phyloP scores from a whole-genome alignment of 1,140 invertebrate genomes.

The Listronotus bonariensis region DNA sequence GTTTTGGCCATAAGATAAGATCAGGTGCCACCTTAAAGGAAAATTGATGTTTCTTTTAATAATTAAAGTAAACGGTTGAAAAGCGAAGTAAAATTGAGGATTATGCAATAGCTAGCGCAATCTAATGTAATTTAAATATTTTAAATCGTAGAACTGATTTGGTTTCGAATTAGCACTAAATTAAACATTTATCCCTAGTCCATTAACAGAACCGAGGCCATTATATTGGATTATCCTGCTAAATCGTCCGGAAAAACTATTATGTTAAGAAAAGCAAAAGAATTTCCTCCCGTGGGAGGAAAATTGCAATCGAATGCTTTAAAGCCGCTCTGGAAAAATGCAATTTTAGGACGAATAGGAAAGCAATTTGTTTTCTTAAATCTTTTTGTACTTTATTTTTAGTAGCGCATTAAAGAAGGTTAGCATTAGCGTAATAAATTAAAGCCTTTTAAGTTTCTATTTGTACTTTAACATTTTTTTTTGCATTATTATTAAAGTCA shows the following conservation, averaged over 20 bases:
- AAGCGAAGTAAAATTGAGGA: too few species aligned
- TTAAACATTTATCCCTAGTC: slow-evolving; percentile 39
- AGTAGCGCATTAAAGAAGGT: too few species aligned
- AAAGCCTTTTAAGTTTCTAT: too few species aligned
- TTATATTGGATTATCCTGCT: slow-evolving; percentile 36
- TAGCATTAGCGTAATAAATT: too few species aligned
- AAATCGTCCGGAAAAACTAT: slow-evolving; percentile 43
- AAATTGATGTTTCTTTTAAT: too few species aligned
- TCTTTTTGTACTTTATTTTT: slow-evolving; percentile 20
- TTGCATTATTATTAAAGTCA: too few species aligned
- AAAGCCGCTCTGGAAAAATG: slow-evolving; percentile 35
- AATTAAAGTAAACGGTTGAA: too few species aligned
- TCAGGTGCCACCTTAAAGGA: too few species aligned
- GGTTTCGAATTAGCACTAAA: slow-evolving; percentile 36
- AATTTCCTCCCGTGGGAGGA: slow-evolving; percentile 25
- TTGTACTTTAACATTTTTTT: too few species aligned
- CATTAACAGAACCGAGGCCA: slow-evolving; percentile 38
- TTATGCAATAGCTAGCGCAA: background rate
- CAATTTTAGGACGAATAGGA: slow-evolving; percentile 29
- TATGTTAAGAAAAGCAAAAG: slow-evolving; percentile 36
- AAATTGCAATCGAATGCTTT: slow-evolving; percentile 27
- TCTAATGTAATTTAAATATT: slow-evolving; percentile 31
- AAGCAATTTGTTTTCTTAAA: slow-evolving; percentile 27
- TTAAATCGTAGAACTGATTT: slow-evolving; percentile 25
- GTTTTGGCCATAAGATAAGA: too few species aligned